A percentile compares a stretch with the other conserved stretches of the same genome.
phyloP scores from a whole-genome alignment of 2,113 vertebrate species.

The Leptosomus discolor region DNA sequence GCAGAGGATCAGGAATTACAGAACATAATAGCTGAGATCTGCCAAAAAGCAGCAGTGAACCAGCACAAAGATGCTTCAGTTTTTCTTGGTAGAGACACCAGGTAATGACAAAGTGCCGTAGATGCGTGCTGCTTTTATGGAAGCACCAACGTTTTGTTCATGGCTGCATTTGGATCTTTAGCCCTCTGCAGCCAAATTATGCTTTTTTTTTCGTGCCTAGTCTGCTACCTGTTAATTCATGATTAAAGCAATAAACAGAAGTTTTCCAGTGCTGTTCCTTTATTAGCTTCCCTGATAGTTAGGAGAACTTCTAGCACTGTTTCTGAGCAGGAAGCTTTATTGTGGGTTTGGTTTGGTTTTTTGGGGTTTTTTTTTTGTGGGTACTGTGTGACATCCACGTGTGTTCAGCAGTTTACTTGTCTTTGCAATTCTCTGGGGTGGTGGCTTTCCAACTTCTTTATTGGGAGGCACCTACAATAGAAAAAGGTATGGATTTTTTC shows the following conservation, averaged over 20 bases:
- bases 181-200: not conserved
- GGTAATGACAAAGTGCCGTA: constrained; percentile 71
- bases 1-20: constrained; percentile 83
- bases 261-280: not conserved
- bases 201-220: not conserved
- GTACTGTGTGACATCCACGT: rapidly evolving
- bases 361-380: not conserved
- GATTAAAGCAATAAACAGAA: not conserved
- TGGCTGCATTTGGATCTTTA: not conserved
- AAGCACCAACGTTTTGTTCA: not conserved
- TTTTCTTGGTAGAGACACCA: constrained; percentile 91
- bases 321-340: not conserved
- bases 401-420: not conserved
- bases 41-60: constrained; percentile 80
- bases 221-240: not conserved
- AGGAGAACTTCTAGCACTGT: not conserved
- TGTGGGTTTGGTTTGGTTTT: not conserved
- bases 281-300: not conserved
- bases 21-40: constrained; percentile 73
- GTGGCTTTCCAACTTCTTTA: not conserved
- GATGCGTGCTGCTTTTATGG: not conserved
- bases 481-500: not conserved
- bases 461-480: not conserved
- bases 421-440: not conserved
- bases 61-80: constrained; percentile 78